Base-by-base conservation (phyloP, 2,113 vertebrate genomes). In the Turnix velox region DNA sequence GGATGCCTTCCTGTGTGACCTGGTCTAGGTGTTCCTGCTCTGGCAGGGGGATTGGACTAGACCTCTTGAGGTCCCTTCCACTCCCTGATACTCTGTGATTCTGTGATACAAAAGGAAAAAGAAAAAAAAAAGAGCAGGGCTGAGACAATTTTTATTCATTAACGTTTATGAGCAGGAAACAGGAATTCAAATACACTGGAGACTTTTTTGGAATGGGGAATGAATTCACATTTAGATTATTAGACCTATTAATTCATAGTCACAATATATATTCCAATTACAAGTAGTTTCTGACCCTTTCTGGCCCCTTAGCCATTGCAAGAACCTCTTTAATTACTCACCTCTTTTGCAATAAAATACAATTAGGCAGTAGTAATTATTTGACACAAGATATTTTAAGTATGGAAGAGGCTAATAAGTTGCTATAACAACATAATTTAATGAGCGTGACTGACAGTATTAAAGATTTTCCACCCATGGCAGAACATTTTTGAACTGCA, bases 351-450 rank as follows among this genome's bases (percentile, higher is more conserved):
- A 75, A 89, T 77, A 87, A 93, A 84, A 91, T 71, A 94, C 59
- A 90, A 91, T 94, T 94, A 94, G 80, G 59, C n/a, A 80, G 27
- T 51, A 71, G 37, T 94, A 87, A 96, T 90, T 96, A 71, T 84
- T 68, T 94, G 83, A 86, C 76, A 69, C 35, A 63, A 86, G 68
- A 28, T 77, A 88, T 72, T 93, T 63, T 55, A 77, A 75, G 27
- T n/a, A 59, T 35, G 62, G 61, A 87, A 78, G 52, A 94, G 35
- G 48, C 46, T 73, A 94, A 57, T 14, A 33, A 77, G 91, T 81
- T 90, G 77, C 86, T 88, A 72, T 90, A 88, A 92, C 73, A 92
- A 93, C 80, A 72, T 31, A 72, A 84, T 63, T 33, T 72, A 75
- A 92, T 75, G 77, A 84, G 66, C 14, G 30, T 93, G 77, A 88